phyloP scores from a whole-genome alignment of 2,888 invertebrate species.

The Drosophila trichaetosa region DNA sequence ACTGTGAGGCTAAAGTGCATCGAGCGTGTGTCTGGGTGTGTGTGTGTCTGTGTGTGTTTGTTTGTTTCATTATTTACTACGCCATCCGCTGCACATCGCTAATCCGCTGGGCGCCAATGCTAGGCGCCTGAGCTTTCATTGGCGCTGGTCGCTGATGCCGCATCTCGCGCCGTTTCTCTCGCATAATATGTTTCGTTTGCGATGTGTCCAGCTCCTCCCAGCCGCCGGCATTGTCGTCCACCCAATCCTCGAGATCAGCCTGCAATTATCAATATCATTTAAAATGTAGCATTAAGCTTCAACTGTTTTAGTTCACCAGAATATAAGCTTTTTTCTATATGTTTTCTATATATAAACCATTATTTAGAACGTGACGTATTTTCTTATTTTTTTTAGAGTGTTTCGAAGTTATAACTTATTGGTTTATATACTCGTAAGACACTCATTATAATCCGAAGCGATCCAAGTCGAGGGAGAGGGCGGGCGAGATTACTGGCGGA shows the following conservation, averaged over 20 bases:
- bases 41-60: conserved; percentile 7
- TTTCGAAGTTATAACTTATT: neutral
- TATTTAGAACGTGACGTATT: neutral
- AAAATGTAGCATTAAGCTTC: neutral
- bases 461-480: neutral
- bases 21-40: conserved; percentile 1
- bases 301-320: neutral
- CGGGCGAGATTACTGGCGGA: neutral
- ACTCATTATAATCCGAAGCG: neutral
- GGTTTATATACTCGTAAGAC: neutral
- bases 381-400: neutral
- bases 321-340: neutral
- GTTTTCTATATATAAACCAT: too few relatives aligned
- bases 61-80: conserved; percentile 48
- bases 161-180: conserved; percentile 84
- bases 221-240: conserved; percentile 85
- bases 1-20: conserved; percentile 1
- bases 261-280: conserved; percentile 46
- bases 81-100: conserved; percentile 62
- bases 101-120: conserved; percentile 69
- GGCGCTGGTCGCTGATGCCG: conserved; percentile 80
- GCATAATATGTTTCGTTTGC: conserved; percentile 83
- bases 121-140: conserved; percentile 40
- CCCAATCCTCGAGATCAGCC: conserved; percentile 87
- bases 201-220: conserved; percentile 86